Evolutionary conservation across 2,113 vertebrate species (phyloP).

Genomic region (Eupsittula cactorum): DNA sequence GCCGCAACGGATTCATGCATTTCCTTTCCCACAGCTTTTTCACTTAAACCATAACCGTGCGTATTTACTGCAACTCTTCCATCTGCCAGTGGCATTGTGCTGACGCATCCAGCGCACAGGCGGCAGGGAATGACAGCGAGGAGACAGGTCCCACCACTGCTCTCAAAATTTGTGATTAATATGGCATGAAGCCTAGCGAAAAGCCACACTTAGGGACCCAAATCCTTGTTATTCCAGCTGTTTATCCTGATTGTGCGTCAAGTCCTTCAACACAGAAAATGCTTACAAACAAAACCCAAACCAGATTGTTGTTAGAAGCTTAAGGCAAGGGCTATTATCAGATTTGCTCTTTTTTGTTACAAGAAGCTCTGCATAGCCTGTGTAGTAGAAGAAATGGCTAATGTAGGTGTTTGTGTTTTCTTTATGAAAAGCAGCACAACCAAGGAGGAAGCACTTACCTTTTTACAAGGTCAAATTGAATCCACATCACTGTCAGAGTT

Average conservation of each 20-base stretch:
- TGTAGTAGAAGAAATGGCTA: background rate
- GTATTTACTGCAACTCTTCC: conserved; percentile 17
- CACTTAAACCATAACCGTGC: conserved; percentile 42
- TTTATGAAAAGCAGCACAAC: background rate
- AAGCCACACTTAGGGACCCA: background rate
- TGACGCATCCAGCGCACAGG: background rate
- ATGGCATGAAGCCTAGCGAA: background rate
- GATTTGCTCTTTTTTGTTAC: background rate
- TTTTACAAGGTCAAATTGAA: conserved; percentile 15
- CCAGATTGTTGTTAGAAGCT: background rate
- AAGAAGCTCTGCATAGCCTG: background rate
- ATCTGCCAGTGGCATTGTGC: conserved; percentile 19
- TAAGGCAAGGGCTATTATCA: background rate
- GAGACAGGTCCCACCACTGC: background rate
- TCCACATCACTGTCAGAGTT: conserved; percentile 4
- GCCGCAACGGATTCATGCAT: conserved; percentile 37
- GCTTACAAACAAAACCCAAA: background rate
- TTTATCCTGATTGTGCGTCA: background rate
- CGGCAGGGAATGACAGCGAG: background rate
- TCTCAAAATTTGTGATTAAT: background rate
- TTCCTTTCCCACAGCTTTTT: conserved; percentile 64
- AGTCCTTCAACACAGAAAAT: background rate
- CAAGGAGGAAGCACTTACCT: background rate
- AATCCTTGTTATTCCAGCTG: background rate
- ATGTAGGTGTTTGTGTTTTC: background rate